Percentiles rank a stretch among this genome's conserved stretches.
phyloP scores from a whole-genome alignment of 2,113 vertebrate genomes.

The Caracal caracal region DNA sequence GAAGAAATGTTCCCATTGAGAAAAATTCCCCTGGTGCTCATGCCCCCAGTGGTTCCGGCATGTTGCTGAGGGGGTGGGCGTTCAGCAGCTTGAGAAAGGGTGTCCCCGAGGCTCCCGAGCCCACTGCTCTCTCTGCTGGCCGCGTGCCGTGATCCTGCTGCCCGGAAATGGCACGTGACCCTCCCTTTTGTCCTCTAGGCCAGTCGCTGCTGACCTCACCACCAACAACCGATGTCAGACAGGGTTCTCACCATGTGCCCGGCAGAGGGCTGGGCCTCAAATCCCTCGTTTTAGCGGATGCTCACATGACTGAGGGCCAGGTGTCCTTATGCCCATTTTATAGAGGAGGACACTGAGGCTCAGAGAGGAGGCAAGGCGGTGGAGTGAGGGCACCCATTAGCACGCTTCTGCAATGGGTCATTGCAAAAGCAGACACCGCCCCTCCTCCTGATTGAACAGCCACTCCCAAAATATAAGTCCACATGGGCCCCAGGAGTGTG shows the following conservation, averaged over 20 bases:
- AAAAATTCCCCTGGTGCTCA: background rate
- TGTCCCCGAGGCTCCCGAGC: background rate
- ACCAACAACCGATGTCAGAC: background rate
- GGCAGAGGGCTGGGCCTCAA: background rate
- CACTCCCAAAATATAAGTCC: background rate
- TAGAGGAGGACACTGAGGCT: background rate
- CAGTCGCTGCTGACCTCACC: background rate
- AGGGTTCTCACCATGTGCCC: accelerated
- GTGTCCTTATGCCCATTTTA: background rate
- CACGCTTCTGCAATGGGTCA: background rate
- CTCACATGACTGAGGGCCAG: background rate
- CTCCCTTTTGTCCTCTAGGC: background rate
- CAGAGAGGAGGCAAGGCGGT: too few relatives aligned
- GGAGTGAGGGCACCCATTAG: background rate
- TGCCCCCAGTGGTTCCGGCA: background rate
- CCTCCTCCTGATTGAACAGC: background rate
- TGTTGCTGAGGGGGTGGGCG: background rate
- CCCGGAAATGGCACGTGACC: background rate
- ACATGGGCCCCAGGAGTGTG: background rate
- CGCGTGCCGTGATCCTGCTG: background rate
- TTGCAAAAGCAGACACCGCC: background rate
- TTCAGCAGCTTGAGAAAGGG: background rate
- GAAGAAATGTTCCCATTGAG: conserved; percentile 64
- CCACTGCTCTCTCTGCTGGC: background rate
- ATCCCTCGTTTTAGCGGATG: accelerated